A percentile compares a stretch with the other conserved stretches of the same genome.
Conservation (phyloP, 2,797 vertebrate genomes). For the Tragelaphus oryx region DNA sequence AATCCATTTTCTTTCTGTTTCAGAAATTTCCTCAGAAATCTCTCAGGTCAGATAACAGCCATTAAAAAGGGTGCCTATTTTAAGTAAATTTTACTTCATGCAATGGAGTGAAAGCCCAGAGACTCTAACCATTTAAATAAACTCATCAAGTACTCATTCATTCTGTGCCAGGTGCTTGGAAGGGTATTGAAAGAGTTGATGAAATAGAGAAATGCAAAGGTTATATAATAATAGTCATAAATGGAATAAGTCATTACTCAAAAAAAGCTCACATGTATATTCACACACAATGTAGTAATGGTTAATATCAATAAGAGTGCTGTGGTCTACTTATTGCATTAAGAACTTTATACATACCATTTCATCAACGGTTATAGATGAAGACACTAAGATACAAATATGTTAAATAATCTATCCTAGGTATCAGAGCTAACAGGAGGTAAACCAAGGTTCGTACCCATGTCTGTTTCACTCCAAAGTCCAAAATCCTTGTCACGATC, state of each 20-base stretch:
- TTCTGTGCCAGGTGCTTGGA: neutral
- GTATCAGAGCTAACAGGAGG: neutral
- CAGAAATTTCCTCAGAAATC: neutral
- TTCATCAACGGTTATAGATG: neutral
- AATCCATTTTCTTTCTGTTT: neutral
- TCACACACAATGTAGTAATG: neutral
- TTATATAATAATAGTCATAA: neutral
- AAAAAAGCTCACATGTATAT: neutral
- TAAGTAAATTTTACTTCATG: slow-evolving; percentile 15
- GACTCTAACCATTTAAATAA: slow-evolving; percentile 6
- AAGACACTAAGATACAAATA: slow-evolving; percentile 16
- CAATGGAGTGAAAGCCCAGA: neutral
- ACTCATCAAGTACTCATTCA: neutral
- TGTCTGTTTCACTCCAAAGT: neutral
- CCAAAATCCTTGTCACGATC: neutral
- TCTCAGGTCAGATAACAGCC: neutral
- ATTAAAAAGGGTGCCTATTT: neutral
- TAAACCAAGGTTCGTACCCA: neutral
- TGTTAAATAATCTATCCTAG: neutral
- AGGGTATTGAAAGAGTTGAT: neutral
- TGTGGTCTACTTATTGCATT: neutral
- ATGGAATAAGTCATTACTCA: neutral
- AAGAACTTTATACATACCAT: slow-evolving; percentile 13
- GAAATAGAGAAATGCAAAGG: neutral
- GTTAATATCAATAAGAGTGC: neutral